Evolutionary conservation across 2,888 invertebrate genomes (phyloP).

Genomic region (Parnassius apollo): DNA sequence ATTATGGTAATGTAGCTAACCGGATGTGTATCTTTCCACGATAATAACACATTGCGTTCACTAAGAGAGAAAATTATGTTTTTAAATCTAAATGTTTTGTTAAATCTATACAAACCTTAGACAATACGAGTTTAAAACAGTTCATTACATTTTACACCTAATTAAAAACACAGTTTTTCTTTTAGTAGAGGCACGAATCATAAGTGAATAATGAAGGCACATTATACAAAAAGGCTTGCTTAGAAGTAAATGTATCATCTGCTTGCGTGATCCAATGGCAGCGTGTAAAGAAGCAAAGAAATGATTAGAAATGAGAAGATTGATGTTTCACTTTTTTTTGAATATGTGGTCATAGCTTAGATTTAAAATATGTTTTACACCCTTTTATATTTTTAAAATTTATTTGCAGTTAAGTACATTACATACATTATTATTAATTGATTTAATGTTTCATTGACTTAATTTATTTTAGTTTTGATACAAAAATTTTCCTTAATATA

Average conservation of each 20-base stretch:
- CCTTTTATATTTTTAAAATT: too few species aligned
- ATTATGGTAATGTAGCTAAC: neutral
- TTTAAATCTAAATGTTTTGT: too few species aligned
- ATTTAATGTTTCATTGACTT: too few species aligned
- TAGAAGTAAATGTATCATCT: slow-evolving; percentile 45
- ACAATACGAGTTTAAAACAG: slow-evolving; percentile 12
- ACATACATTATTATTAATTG: too few species aligned
- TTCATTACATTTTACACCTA: slow-evolving; percentile 25
- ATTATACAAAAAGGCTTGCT: slow-evolving; percentile 31
- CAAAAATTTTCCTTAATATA: too few species aligned
- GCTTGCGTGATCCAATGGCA: slow-evolving; percentile 49
- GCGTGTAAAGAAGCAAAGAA: slow-evolving; percentile 60
- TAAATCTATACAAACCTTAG: slow-evolving; percentile 22
- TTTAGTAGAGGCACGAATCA: slow-evolving; percentile 52
- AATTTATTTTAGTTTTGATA: too few species aligned
- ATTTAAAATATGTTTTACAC: neutral
- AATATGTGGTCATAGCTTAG: slow-evolving; percentile 10
- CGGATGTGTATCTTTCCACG: neutral
- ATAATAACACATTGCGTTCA: neutral
- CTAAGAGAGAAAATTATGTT: neutral
- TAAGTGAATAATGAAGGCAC: slow-evolving; percentile 59
- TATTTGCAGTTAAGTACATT: too few species aligned
- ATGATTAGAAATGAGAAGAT: slow-evolving; percentile 24
- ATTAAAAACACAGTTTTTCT: slow-evolving; percentile 31
- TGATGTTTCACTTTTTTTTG: neutral